Base-by-base conservation (phyloP, 2,797 vertebrate genomes). In the Peromyscus attwateri region DNA sequence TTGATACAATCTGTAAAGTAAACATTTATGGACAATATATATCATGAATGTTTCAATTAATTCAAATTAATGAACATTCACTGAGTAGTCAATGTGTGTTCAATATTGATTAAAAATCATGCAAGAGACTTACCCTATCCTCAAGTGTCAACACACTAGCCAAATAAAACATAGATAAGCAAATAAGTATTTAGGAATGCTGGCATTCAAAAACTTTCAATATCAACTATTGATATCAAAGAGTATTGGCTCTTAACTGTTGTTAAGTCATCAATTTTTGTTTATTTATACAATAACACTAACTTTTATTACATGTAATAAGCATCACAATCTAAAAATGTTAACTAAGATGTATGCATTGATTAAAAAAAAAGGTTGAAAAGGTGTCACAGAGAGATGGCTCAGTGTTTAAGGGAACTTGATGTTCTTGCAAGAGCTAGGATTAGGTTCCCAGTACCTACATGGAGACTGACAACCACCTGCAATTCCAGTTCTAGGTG, bases 31-130 rank as follows among this genome's bases (percentile, higher is more conserved):
- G 16, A n/a, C 19, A 70, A 94, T 46, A 75, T 57, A 82, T 80
- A 40, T 55, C 40, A 85, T 89, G 34, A 81, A 94, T 91, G 3
- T n/a, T 25, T 97, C 43, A 55, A 37, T 60, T 91, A 95, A 85
- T 83, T 97, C 34, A 95, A 87, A 80, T 82, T 97, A 87, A 83
- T 83, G 43, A 93, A 43, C 88, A 82, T n/a, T 87, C 75, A 83
- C 29, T 85, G 57, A 92, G 71, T 64, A 55, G 4, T 14, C 76
- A 95, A 68, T n/a, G 73, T 25, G 2, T 77, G 3, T 52, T 96
- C 92, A 92, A 19, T 64, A 55, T 92, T 92, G 62, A 31, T 83
- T 89, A 64, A 93, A 91, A 84, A 46, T 85, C 79, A 92, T 57
- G 31, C 9, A 70, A 88, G 40, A 90, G 66, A 92, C 4, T 80